Base-by-base conservation (phyloP, 1,140 invertebrate species). In the Aphis gossypii region DNA sequence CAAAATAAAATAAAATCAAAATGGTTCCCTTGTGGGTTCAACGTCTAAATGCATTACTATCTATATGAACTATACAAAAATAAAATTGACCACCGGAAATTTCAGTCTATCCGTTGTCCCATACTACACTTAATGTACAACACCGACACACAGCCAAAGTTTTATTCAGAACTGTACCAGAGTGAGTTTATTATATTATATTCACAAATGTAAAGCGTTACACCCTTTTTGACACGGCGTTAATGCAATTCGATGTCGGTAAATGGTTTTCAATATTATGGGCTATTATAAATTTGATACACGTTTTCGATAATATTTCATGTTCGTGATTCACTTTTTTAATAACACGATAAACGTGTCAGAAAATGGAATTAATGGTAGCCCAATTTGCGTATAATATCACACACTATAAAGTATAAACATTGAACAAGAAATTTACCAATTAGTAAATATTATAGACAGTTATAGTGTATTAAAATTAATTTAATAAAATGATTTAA, bases 211-310 rank as follows among this genome's bases (percentile, higher is more conserved):
- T 14, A 76, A 76, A 76, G 60, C 60, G 14, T 76, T n/a, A 76
- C 60, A 76, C 60, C 60, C 60, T 76, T 76, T 76, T 76, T 76
- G 60, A 76, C 60, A 76, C 14, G 30, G 60, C 60, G n/a, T 76
- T 76, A 76, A 76, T 76, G 60, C 60, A 35, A 76, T 76, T 76
- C 30, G 60, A 76, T 76, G n/a, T 76, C n/a, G 60, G 60, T 76
- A 76, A 76, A 76, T 76, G 60, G 30, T 76, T 76, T 76, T 76
- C 60, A 76, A 76, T 76, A 76, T 76, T n/a, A n/a, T 76, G 14
- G 60, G 14, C 14, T 76, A 76, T n/a, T 76, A 76, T n/a, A 76
- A 76, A 76, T n/a, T 76, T 76, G 60, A 76, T 76, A 76, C 60
- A 76, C 60, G 60, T 76, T 76, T 76, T 76, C 60, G 56, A 60